A percentile compares a stretch with the other conserved stretches of the same genome.
Evolutionary conservation across 2,113 vertebrate species (phyloP).

Genomic region (Columba livia): DNA sequence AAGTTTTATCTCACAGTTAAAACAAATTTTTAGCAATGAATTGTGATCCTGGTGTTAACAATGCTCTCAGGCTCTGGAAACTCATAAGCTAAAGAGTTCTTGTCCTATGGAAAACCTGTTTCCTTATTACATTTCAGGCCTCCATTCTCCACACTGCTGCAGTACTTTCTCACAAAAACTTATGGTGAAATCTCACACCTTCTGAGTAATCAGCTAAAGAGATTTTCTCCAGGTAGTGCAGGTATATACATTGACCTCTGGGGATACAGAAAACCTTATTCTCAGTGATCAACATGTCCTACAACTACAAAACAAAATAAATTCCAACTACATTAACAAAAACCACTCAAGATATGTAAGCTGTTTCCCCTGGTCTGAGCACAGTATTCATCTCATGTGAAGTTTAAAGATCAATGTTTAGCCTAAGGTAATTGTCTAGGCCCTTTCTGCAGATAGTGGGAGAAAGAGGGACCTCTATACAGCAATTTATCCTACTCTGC

Average conservation of each 20-base stretch:
- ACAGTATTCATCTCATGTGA: accelerated
- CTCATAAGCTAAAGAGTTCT: not conserved
- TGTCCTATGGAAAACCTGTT: not conserved
- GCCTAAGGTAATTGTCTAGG: not conserved
- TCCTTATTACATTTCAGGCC: not conserved
- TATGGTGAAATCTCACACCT: not conserved
- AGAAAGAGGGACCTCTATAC: not conserved
- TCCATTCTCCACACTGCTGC: not conserved
- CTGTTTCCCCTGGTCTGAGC: not conserved
- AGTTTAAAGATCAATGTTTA: not conserved
- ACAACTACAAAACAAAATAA: not conserved
- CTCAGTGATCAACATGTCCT: not conserved
- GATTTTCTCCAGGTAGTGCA: not conserved
- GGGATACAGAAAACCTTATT: not conserved
- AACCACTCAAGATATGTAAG: not conserved
- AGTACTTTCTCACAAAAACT: not conserved
- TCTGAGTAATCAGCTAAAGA: not conserved
- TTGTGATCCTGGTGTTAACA: not conserved
- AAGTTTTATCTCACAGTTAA: not conserved
- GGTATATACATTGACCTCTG: not conserved
- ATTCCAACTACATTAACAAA: not conserved
- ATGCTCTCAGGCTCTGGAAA: not conserved
- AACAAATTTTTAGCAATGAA: not conserved
- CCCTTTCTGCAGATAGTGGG: not conserved
- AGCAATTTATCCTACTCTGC: not conserved